Percentiles rank a stretch among this genome's conserved stretches.
Evolutionary conservation across 2,797 vertebrate species (phyloP).

Genomic region (Alosa sapidissima): DNA sequence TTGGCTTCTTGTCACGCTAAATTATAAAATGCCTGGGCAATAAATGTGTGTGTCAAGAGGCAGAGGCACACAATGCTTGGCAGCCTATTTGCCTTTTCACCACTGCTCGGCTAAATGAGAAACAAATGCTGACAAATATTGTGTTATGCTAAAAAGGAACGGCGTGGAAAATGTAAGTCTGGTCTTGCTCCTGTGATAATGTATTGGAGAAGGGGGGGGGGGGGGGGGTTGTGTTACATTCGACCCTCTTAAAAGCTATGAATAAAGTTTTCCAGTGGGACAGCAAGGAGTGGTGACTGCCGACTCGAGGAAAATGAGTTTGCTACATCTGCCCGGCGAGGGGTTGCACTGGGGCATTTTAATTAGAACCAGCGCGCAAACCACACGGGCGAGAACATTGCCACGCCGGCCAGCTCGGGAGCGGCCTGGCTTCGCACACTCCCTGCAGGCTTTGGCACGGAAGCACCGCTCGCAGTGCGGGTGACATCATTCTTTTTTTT

Average conservation of each 20-base stretch:
- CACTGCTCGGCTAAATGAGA: slow-evolving; percentile 2
- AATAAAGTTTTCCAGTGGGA: slow-evolving; percentile 2
- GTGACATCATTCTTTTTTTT: neutral
- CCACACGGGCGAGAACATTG: neutral
- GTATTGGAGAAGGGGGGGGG: neutral
- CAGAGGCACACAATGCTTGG: slow-evolving; percentile 54
- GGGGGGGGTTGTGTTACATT: neutral
- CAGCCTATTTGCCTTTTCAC: slow-evolving; percentile 14
- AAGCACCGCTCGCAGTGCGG: neutral
- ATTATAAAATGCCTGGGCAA: slow-evolving; percentile 67
- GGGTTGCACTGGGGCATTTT: neutral
- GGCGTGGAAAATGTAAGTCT: slow-evolving; percentile 6
- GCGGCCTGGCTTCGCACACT: neutral
- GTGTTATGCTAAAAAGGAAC: neutral
- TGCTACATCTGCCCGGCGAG: neutral
- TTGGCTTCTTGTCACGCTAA: slow-evolving; percentile 63
- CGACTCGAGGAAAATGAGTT: neutral
- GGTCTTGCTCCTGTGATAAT: neutral
- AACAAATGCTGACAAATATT: slow-evolving; percentile 17
- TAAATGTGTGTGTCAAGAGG: slow-evolving; percentile 63
- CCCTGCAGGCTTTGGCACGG: neutral
- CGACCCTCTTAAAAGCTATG: neutral
- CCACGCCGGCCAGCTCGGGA: neutral
- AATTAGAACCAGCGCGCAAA: slow-evolving; percentile 12
- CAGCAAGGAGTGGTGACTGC: neutral